Percentiles rank a stretch among this genome's conserved stretches.
These are phyloP conservation scores for Leptinotarsa undecemlineata DNA, from an alignment of 1,140 invertebrate species.

Conservation along the genomic window DNA sequence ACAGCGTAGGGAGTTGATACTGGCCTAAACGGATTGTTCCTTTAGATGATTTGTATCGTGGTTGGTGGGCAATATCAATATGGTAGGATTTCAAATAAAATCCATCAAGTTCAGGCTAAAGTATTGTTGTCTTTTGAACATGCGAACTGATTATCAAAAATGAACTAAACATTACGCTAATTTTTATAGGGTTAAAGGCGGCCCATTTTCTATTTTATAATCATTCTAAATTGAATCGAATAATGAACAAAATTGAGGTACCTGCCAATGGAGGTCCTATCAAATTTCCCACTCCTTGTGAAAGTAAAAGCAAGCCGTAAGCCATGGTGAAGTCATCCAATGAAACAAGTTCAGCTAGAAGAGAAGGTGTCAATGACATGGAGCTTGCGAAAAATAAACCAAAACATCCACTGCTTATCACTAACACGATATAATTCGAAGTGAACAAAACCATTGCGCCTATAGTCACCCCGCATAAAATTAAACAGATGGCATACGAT, in stretches of 20 bases:
- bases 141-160: too few species aligned
- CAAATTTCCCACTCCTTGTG: slow-evolving; percentile 76
- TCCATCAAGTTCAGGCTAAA: too few species aligned
- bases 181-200: too few species aligned
- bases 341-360: slow-evolving; percentile 79
- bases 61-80: too few species aligned
- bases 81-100: too few species aligned
- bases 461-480: slow-evolving; percentile 73
- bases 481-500: slow-evolving; percentile 76
- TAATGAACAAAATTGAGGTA: slow-evolving; percentile 30
- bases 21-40: too few species aligned
- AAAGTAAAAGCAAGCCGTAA: slow-evolving; percentile 83
- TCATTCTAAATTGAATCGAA: too few species aligned
- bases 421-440: slow-evolving; percentile 63
- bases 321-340: slow-evolving; percentile 83
- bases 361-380: slow-evolving; percentile 85
- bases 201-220: too few species aligned
- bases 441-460: slow-evolving; percentile 71
- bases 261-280: slow-evolving; percentile 65
- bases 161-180: too few species aligned
- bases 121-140: too few species aligned
- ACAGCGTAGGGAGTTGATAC: too few species aligned
- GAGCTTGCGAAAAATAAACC: slow-evolving; percentile 85
- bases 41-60: too few species aligned
- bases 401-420: slow-evolving; percentile 67